These are phyloP conservation scores for Cepphus grylle DNA, from an alignment of 2,113 vertebrate genomes.

Conservation along the genomic window DNA sequence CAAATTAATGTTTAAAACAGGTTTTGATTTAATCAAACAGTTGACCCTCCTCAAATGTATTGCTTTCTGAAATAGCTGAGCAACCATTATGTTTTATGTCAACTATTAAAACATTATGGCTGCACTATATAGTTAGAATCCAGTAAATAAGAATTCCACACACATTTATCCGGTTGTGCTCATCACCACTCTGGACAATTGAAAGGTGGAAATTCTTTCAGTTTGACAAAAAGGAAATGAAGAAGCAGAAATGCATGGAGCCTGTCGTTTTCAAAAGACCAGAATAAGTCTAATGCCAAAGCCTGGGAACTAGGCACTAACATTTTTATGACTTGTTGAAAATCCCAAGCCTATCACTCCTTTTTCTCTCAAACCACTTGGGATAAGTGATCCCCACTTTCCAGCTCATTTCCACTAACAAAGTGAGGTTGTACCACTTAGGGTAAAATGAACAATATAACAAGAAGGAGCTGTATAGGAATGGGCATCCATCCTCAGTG, in stretches of 20 bases:
- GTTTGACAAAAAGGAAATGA: neutral
- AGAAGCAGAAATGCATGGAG: neutral
- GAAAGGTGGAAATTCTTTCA: neutral
- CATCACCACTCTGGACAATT: neutral
- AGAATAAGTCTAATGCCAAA: neutral
- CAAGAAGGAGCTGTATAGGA: neutral
- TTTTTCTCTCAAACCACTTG: neutral
- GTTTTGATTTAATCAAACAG: constrained; percentile 14
- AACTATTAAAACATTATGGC: constrained; percentile 23
- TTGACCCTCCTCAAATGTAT: neutral
- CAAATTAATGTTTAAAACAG: constrained; percentile 26
- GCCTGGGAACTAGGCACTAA: neutral
- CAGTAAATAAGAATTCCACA: neutral
- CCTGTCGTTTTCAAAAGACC: neutral
- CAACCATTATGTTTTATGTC: constrained; percentile 4
- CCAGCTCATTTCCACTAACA: neutral
- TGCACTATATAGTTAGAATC: neutral
- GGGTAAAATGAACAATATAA: neutral
- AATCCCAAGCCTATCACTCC: neutral
- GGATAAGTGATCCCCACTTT: neutral
- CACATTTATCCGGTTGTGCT: neutral
- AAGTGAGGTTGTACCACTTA: neutral
- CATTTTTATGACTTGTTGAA: neutral
- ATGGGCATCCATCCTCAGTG: neutral
- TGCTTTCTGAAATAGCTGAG: constrained; percentile 30